A percentile compares a stretch with the other conserved stretches of the same genome.
phyloP scores from a whole-genome alignment of 2,113 vertebrate genomes.

The Patagioenas fasciata region DNA sequence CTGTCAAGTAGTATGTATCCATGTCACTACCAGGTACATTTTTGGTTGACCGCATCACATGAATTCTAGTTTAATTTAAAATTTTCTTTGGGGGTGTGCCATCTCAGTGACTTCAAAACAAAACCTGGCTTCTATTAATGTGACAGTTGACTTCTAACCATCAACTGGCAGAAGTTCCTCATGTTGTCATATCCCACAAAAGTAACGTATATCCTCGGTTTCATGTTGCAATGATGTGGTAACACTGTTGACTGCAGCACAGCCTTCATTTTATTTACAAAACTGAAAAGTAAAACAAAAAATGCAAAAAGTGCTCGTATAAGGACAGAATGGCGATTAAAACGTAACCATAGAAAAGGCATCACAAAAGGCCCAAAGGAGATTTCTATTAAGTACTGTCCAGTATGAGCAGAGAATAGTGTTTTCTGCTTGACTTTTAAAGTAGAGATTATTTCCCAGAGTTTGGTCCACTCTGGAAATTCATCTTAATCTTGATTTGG shows the following conservation, averaged over 20 bases:
- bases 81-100: neutral
- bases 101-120: neutral
- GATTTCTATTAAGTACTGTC: neutral
- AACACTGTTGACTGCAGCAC: neutral
- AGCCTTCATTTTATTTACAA: neutral
- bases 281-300: neutral
- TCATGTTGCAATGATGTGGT: neutral
- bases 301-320: rapidly evolving
- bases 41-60: neutral
- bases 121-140: neutral
- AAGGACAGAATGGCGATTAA: neutral
- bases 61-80: neutral
- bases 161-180: neutral
- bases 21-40: rapidly evolving
- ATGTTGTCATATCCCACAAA: neutral
- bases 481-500: neutral
- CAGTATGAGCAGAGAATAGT: neutral
- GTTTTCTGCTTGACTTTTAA: neutral
- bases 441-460: neutral
- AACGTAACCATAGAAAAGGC: neutral
- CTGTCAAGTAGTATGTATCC: neutral
- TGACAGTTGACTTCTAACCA: neutral
- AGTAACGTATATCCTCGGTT: neutral
- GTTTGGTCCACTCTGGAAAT: neutral
- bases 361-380: neutral